Evolutionary conservation across 2,797 vertebrate genomes (phyloP).

Genomic region (Fistularia commersonii): DNA sequence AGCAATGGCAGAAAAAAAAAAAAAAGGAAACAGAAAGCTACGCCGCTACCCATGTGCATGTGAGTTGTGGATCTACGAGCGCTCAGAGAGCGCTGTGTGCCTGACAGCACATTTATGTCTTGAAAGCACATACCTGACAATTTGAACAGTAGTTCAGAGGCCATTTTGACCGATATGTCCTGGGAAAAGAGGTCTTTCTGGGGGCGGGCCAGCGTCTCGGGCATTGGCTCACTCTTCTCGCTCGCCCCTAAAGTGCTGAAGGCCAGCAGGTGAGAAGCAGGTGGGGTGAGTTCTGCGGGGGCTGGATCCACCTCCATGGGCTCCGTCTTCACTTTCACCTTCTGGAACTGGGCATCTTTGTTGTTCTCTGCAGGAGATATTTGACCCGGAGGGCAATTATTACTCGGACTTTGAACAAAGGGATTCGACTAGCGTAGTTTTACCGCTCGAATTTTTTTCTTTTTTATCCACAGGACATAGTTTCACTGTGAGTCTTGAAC

Average conservation of each 20-base stretch:
- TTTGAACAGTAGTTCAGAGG: conserved; percentile 97
- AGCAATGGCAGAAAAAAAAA: neutral
- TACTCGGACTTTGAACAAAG: conserved; percentile 27
- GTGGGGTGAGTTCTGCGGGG: conserved; percentile 62
- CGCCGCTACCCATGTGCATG: conserved; percentile 1
- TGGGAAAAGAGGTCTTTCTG: conserved; percentile 97
- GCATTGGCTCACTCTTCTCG: conserved; percentile 84
- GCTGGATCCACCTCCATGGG: conserved; percentile 97
- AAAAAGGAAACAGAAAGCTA: neutral
- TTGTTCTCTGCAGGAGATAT: conserved; percentile 84
- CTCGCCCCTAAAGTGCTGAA: conserved; percentile 93
- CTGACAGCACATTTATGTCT: conserved; percentile 1
- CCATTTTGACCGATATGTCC: conserved; percentile 99
- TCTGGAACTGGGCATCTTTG: conserved; percentile 85
- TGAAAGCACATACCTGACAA: conserved; percentile 82
- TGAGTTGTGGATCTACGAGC: neutral
- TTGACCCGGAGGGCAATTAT: conserved; percentile 21
- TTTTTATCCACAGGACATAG: neutral
- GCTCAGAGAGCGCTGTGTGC: conserved; percentile 8
- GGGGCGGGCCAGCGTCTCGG: conserved; percentile 84
- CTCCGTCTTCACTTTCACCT: conserved; percentile 89
- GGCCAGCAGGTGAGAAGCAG: conserved; percentile 79
- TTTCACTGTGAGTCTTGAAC: neutral
- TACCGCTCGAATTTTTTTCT: neutral
- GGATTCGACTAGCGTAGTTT: neutral